Conservation (phyloP, 2,888 invertebrate species). For the Hecatera dysodea region DNA sequence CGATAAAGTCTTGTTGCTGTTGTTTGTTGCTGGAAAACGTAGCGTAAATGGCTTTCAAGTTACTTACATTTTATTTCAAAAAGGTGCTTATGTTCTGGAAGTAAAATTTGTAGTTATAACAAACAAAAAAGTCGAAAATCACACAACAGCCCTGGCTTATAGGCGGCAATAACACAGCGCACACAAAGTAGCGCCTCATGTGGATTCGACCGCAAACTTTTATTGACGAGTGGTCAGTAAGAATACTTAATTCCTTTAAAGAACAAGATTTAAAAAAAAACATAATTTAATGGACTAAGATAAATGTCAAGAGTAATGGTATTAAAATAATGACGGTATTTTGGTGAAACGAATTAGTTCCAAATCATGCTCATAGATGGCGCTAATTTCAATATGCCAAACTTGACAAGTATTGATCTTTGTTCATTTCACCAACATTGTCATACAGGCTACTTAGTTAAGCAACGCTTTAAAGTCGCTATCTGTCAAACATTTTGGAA, state of each 20-base stretch:
- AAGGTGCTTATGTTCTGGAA: background rate
- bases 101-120: background rate
- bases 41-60: background rate
- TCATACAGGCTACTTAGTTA: too few relatives aligned
- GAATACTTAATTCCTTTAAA: background rate
- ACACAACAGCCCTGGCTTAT: slow-evolving; percentile 18
- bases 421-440: background rate
- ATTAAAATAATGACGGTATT: too few relatives aligned
- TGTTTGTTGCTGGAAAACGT: too few relatives aligned
- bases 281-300: background rate
- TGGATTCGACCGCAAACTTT: slow-evolving; percentile 21
- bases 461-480: too few relatives aligned
- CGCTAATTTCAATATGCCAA: slow-evolving; percentile 19
- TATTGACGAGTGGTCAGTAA: slow-evolving; percentile 35
- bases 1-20: too few relatives aligned
- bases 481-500: too few relatives aligned
- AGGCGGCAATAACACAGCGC: slow-evolving; percentile 16
- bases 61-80: background rate
- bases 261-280: background rate
- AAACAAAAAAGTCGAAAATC: background rate
- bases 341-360: background rate
- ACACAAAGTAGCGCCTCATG: slow-evolving; percentile 33
- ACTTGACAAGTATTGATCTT: slow-evolving; percentile 37
- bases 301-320: background rate
- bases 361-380: slow-evolving; percentile 30